A percentile compares a stretch with the other conserved stretches of the same genome.
Conservation (phyloP, 2,797 vertebrate genomes). For the Prunella strophiata region DNA sequence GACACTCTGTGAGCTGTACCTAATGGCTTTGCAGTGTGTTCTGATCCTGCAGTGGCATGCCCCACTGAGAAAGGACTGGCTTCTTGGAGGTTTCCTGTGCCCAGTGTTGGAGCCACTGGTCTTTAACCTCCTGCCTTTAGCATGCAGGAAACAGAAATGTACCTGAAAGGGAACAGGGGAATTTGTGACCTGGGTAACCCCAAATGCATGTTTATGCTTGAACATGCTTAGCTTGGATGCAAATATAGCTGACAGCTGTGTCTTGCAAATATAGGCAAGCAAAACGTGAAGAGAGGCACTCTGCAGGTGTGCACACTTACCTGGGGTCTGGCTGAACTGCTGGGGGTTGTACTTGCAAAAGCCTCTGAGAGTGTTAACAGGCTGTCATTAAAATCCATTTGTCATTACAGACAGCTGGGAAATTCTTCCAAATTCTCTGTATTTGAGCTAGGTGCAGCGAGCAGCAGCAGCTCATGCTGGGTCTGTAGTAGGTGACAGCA, state of each 20-base stretch:
- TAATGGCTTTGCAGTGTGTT: not conserved
- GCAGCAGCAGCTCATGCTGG: not conserved
- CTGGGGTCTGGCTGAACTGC: not conserved
- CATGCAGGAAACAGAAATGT: not conserved
- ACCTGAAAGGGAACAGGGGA: not conserved
- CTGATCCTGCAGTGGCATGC: not conserved
- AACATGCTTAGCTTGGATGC: not conserved
- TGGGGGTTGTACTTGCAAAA: not conserved
- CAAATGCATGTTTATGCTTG: not conserved
- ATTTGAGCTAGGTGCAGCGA: not conserved
- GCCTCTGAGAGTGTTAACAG: not conserved
- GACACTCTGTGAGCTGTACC: not conserved
- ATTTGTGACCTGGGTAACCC: not conserved
- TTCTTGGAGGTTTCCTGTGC: too few relatives aligned
- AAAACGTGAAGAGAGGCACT: not conserved
- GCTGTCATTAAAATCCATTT: not conserved
- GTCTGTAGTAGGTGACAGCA: not conserved
- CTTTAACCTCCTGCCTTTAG: not conserved
- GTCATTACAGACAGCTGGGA: not conserved
- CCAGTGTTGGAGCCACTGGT: fast-evolving
- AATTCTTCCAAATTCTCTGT: not conserved
- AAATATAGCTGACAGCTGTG: not conserved
- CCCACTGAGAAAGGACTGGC: not conserved
- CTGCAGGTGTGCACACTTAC: not conserved
- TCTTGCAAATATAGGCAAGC: not conserved